Conservation (phyloP, 2,888 invertebrate species). For the Agrilus biguttatus region DNA sequence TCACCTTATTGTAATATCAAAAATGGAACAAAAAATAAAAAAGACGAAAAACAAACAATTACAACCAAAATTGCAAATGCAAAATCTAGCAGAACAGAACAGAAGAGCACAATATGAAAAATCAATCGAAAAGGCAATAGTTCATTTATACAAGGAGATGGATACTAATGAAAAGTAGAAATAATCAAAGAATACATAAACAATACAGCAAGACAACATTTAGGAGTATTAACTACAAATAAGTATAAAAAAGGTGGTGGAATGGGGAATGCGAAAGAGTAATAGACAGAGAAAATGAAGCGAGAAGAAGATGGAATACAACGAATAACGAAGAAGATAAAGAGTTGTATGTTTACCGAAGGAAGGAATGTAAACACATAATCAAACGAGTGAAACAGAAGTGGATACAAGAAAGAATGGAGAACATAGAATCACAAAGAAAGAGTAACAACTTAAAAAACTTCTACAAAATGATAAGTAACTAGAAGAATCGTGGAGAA, state of each 20-base stretch:
- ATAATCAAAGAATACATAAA: neutral
- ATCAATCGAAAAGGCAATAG: neutral
- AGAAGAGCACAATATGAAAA: neutral
- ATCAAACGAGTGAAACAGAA: neutral
- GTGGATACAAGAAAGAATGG: neutral
- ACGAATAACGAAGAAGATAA: conserved; percentile 1
- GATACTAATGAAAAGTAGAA: neutral
- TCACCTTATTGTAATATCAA: too few relatives aligned
- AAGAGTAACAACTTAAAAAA: conserved; percentile 1
- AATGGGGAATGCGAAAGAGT: neutral
- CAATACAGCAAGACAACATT: neutral
- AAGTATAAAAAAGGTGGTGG: conserved; percentile 1
- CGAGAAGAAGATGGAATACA: conserved; percentile 3
- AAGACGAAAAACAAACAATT: neutral
- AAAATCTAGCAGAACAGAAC: conserved; percentile 1
- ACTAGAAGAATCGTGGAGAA: neutral
- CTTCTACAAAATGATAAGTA: neutral
- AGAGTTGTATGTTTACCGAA: neutral
- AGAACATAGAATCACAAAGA: conserved; percentile 2
- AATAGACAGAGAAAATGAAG: conserved; percentile 1
- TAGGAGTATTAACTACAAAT: neutral
- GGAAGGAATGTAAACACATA: conserved; percentile 1
- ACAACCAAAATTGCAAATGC: conserved; percentile 3
- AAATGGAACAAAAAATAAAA: too few relatives aligned
- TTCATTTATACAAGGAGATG: neutral